These are phyloP conservation scores for Neopipo cinnamomea DNA, from an alignment of 2,113 vertebrate genomes.

Conservation along the genomic window DNA sequence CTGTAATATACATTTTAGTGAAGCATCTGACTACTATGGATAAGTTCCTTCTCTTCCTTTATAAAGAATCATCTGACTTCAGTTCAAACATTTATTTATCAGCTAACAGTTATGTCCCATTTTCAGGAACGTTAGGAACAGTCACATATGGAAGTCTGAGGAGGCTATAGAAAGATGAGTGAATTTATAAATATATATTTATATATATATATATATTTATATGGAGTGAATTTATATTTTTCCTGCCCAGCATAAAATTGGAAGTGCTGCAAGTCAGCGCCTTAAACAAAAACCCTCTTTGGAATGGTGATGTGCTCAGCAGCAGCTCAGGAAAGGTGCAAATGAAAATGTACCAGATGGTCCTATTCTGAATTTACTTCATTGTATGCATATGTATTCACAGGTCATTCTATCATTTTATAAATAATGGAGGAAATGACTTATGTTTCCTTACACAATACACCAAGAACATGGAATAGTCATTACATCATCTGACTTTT, in stretches of 20 bases:
- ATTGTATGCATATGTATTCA: background rate
- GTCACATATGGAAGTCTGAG: background rate
- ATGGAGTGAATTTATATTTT: background rate
- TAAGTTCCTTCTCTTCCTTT: background rate
- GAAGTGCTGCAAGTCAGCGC: slow-evolving; percentile 16
- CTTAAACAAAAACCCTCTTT: slow-evolving; percentile 29
- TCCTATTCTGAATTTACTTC: slow-evolving; percentile 16
- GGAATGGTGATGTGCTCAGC: background rate
- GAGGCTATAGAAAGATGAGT: background rate
- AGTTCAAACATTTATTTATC: background rate
- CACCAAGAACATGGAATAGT: background rate
- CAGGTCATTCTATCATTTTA: background rate
- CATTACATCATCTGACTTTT: slow-evolving; percentile 22
- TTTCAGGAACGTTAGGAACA: slow-evolving; percentile 5
- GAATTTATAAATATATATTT: too few relatives aligned
- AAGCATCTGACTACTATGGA: background rate
- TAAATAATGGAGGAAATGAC: slow-evolving; percentile 12
- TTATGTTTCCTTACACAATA: background rate
- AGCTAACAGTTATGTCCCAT: background rate
- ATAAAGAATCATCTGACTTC: background rate
- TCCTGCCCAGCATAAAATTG: background rate
- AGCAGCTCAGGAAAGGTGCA: background rate
- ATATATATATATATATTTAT: too few relatives aligned
- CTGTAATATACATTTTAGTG: background rate
- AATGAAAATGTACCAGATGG: slow-evolving; percentile 40